Percentiles rank a stretch among this genome's conserved stretches.
Evolutionary conservation across 2,113 vertebrate species (phyloP).

Genomic region (Oreocharis arfaki): DNA sequence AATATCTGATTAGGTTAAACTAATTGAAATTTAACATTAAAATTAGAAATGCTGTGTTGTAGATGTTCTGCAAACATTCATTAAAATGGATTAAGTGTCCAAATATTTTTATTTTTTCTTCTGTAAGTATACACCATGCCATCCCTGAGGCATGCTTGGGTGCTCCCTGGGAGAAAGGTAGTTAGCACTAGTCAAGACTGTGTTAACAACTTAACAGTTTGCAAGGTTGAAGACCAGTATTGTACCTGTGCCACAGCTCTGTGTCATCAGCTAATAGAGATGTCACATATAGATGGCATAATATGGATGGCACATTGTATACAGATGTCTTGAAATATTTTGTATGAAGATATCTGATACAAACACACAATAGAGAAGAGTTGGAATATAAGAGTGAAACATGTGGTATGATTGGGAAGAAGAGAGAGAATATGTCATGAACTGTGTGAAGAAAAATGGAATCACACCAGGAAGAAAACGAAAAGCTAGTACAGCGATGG

Average conservation of each 20-base stretch:
- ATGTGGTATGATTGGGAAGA: neutral
- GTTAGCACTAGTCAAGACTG: neutral
- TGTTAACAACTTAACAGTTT: neutral
- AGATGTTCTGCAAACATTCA: neutral
- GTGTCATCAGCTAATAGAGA: neutral
- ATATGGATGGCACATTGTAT: too few species aligned
- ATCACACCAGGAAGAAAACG: neutral
- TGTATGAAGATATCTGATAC: neutral
- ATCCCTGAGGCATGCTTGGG: neutral
- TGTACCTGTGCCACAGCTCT: neutral
- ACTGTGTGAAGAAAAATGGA: neutral
- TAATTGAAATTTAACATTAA: neutral
- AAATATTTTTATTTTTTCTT: neutral
- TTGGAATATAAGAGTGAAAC: neutral
- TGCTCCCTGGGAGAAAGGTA: neutral
- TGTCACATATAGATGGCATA: neutral
- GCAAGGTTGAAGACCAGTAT: neutral
- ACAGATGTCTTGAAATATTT: neutral
- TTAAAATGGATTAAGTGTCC: neutral
- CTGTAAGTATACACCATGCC: rapidly evolving
- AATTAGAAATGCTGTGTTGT: neutral
- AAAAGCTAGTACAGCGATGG: neutral
- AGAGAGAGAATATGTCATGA: neutral
- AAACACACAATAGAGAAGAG: neutral
- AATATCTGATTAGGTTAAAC: neutral